Evolutionary conservation across 2,113 vertebrate species (phyloP).

Genomic region (Haemorhous mexicanus): DNA sequence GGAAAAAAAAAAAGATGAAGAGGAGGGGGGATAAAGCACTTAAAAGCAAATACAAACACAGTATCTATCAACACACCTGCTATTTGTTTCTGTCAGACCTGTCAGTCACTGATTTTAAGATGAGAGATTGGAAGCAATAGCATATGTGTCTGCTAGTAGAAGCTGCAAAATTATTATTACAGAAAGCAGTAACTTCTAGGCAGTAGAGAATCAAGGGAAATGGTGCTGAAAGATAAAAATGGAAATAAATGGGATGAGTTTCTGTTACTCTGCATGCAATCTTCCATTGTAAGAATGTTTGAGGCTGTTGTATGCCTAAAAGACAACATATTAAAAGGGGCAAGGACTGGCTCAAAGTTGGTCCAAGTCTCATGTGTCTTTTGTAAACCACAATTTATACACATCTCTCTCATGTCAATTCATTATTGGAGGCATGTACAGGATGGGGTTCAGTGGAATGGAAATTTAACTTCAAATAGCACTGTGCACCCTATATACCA

Average conservation of each 20-base stretch:
- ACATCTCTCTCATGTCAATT: not conserved
- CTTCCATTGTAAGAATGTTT: not conserved
- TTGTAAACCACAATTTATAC: not conserved
- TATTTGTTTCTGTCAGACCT: conserved; percentile 67
- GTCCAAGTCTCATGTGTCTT: not conserved
- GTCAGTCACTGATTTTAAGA: conserved; percentile 54
- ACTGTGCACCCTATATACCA: not conserved
- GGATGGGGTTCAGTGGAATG: not conserved
- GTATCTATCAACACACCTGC: conserved; percentile 33
- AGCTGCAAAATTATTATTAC: conserved; percentile 5
- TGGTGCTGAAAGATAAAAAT: not conserved
- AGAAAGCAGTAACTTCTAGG: not conserved
- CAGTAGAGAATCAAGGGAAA: not conserved
- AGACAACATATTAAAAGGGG: not conserved
- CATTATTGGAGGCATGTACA: not conserved
- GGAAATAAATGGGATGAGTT: conserved; percentile 20
- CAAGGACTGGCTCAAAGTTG: not conserved
- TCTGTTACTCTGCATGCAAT: not conserved
- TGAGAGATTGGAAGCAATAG: conserved; percentile 31
- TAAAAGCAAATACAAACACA: conserved; percentile 51
- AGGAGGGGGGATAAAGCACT: conserved; percentile 16
- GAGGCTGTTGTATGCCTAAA: not conserved
- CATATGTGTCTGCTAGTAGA: not conserved
- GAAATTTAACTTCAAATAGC: not conserved
- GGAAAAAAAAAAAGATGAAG: not conserved